These are phyloP conservation scores for Sepioteuthis lessoniana DNA, from an alignment of 2,888 invertebrate genomes.

Conservation along the genomic window DNA sequence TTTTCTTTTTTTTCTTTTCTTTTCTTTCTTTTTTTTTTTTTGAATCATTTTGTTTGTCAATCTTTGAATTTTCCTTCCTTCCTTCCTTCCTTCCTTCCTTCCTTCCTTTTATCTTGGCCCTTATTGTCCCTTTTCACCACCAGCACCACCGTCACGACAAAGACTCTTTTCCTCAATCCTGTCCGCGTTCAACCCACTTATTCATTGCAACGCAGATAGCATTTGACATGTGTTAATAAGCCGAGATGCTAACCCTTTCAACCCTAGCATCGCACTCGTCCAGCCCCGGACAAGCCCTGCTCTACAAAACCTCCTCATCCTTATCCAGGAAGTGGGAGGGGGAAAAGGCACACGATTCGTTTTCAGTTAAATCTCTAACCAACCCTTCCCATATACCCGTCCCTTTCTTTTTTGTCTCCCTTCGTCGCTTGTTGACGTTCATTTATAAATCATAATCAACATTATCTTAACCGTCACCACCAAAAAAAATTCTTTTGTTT, in stretches of 20 bases:
- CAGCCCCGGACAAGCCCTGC: background rate
- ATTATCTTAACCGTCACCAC: background rate
- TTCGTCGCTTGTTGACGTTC: background rate
- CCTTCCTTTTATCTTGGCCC: background rate
- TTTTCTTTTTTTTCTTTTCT: background rate
- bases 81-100: background rate
- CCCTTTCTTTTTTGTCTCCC: background rate
- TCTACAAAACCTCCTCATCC: background rate
- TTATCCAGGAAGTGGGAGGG: background rate
- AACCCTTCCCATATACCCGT: background rate
- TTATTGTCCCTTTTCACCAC: background rate
- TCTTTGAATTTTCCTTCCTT: background rate
- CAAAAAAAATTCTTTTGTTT: no score
- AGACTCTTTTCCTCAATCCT: background rate
- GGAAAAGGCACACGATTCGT: background rate
- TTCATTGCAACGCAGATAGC: background rate
- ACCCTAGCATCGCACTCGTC: background rate
- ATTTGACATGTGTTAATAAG: conserved; percentile 3
- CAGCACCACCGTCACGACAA: no score
- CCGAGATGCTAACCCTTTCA: background rate
- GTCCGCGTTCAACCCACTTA: background rate
- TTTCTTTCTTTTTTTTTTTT: no score
- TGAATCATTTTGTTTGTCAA: background rate
- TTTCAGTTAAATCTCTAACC: background rate
- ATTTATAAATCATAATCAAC: background rate